A percentile compares a stretch with the other conserved stretches of the same genome.
Evolutionary conservation across 2,888 invertebrate species (phyloP).

Genomic region (Melanophora roralis): DNA sequence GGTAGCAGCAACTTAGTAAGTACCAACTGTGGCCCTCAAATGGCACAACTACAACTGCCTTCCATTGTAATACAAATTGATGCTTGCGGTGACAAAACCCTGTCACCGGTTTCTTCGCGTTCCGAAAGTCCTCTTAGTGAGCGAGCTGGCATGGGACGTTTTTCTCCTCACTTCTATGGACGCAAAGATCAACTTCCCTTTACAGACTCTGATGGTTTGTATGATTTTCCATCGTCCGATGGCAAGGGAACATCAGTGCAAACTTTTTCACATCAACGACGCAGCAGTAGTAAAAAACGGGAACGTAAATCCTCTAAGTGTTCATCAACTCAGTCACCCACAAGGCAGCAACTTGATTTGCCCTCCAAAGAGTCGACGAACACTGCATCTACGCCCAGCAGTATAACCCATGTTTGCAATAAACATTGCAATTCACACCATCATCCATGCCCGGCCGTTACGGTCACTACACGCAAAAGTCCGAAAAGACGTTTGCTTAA

Average conservation of each 20-base stretch:
- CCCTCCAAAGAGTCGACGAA: conserved; percentile 76
- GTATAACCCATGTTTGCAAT: conserved; percentile 65
- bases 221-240: conserved; percentile 88
- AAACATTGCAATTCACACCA: conserved; percentile 69
- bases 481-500: conserved; percentile 80
- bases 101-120: conserved; percentile 87
- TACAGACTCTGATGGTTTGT: conserved; percentile 88
- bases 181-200: conserved; percentile 83
- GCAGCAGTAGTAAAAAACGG: conserved; percentile 81
- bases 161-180: conserved; percentile 86
- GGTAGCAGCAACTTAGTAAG: conserved; percentile 70
- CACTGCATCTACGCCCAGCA: conserved; percentile 64
- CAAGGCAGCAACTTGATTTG: conserved; percentile 81
- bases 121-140: conserved; percentile 89
- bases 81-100: conserved; percentile 78
- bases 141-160: conserved; percentile 82
- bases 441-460: conserved; percentile 73
- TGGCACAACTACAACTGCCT: conserved; percentile 80
- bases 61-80: conserved; percentile 81
- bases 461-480: conserved; percentile 79
- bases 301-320: conserved; percentile 80
- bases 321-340: conserved; percentile 69
- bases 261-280: conserved; percentile 79
- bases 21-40: conserved; percentile 77
- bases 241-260: conserved; percentile 78